phyloP scores from a whole-genome alignment of 2,888 invertebrate species.

The Anthrax anthrax region DNA sequence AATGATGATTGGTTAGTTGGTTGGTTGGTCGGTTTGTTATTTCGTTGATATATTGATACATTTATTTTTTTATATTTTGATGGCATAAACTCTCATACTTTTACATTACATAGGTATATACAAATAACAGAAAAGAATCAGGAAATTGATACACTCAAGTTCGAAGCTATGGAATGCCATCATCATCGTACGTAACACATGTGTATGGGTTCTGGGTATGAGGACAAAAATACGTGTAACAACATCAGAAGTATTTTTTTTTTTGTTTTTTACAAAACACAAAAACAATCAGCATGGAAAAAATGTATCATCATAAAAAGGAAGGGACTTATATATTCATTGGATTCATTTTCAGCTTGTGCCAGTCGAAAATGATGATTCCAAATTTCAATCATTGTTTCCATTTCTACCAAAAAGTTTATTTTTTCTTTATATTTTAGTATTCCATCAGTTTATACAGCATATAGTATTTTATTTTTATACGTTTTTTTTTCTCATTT shows the following conservation, averaged over 20 bases:
- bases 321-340: conserved; percentile 5
- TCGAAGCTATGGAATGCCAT: background rate
- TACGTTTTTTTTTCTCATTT: background rate
- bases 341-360: background rate
- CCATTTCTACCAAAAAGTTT: background rate
- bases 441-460: background rate
- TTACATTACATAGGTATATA: too few relatives aligned
- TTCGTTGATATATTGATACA: too few relatives aligned
- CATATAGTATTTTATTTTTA: background rate
- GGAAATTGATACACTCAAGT: background rate
- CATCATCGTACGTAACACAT: too few relatives aligned
- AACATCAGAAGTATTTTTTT: too few relatives aligned
- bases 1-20: background rate
- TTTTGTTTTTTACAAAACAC: too few relatives aligned
- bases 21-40: background rate
- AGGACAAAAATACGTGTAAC: too few relatives aligned
- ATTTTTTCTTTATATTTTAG: background rate
- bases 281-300: too few relatives aligned
- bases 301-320: too few relatives aligned
- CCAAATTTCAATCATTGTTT: background rate
- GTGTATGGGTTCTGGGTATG: too few relatives aligned
- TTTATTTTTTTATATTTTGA: too few relatives aligned
- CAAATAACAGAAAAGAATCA: background rate
- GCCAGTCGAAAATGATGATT: background rate
- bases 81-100: background rate